These are phyloP conservation scores for Hyalella azteca DNA, from an alignment of 2,888 invertebrate genomes.

Conservation along the genomic window DNA sequence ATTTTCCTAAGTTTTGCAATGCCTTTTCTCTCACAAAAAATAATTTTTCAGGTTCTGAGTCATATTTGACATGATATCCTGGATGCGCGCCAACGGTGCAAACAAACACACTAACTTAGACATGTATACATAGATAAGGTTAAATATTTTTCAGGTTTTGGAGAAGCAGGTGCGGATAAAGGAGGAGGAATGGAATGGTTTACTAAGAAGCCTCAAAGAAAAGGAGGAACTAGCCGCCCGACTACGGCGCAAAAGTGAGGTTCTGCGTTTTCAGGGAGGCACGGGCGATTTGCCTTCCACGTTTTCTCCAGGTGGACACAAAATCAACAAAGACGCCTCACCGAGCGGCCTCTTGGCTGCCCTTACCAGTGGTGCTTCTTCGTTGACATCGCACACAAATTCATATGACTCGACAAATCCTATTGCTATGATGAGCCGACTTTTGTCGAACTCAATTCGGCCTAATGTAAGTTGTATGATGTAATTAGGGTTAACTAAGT, in stretches of 20 bases:
- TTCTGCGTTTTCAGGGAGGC: conserved; percentile 10
- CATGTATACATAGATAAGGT: too few relatives aligned
- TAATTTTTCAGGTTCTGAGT: too few relatives aligned
- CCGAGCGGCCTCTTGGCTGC: neutral
- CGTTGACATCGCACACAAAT: neutral
- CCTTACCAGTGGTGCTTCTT: neutral
- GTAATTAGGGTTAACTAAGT: too few relatives aligned
- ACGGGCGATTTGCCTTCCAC: neutral
- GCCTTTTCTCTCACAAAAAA: too few relatives aligned
- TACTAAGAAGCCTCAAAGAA: conserved; percentile 52
- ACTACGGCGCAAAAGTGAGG: conserved; percentile 41
- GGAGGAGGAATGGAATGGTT: conserved; percentile 58
- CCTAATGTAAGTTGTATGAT: neutral
- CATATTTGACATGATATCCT: too few relatives aligned
- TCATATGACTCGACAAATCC: conserved; percentile 9
- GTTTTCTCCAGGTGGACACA: neutral
- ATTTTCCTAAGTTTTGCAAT: too few relatives aligned
- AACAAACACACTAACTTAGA: too few relatives aligned
- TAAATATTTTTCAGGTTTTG: conserved; percentile 40
- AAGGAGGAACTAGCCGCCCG: conserved; percentile 55
- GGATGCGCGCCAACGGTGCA: too few relatives aligned
- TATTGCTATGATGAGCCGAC: conserved; percentile 26
- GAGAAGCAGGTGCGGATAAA: conserved; percentile 53
- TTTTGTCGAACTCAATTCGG: neutral
- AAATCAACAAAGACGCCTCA: neutral